phyloP scores from a whole-genome alignment of 2,888 invertebrate species.

The Cerceris ruficornis region DNA sequence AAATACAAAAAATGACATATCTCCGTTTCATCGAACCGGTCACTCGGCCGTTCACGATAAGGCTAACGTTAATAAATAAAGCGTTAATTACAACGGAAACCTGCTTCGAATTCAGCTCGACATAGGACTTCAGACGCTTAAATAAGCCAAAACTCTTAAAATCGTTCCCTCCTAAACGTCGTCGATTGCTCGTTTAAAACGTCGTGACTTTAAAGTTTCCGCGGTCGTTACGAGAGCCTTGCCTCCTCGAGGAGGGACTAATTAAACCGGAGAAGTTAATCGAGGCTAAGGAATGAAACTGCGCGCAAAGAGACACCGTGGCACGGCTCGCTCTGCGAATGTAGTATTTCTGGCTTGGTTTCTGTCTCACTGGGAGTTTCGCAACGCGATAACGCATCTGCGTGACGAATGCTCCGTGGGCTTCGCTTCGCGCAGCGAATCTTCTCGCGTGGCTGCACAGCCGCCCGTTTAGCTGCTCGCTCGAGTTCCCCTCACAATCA shows the following conservation, averaged over 20 bases:
- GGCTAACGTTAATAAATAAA: no score
- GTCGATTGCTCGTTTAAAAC: no score
- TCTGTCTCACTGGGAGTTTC: conserved; percentile 41
- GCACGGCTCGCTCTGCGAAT: conserved; percentile 14
- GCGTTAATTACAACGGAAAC: no score
- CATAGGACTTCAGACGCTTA: no score
- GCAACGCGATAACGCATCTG: conserved; percentile 55
- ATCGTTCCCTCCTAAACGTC: no score
- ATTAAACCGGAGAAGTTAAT: conserved; percentile 41
- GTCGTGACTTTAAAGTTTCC: background rate
- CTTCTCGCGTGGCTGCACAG: conserved; percentile 5
- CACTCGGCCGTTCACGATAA: no score
- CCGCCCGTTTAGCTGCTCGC: conserved; percentile 16
- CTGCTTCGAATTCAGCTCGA: no score
- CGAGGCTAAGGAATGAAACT: conserved; percentile 29
- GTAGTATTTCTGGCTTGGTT: conserved; percentile 25
- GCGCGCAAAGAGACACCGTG: conserved; percentile 29
- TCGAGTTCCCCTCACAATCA: conserved; percentile 11
- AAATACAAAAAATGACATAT: no score
- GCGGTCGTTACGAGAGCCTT: conserved; percentile 11
- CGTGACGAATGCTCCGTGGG: conserved; percentile 40
- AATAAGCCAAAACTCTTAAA: no score
- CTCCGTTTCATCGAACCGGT: no score
- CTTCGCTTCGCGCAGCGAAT: conserved; percentile 12
- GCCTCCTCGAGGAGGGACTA: conserved; percentile 10